Evolutionary conservation across 2,888 invertebrate species (phyloP).

Genomic region (Taenaris catops): DNA sequence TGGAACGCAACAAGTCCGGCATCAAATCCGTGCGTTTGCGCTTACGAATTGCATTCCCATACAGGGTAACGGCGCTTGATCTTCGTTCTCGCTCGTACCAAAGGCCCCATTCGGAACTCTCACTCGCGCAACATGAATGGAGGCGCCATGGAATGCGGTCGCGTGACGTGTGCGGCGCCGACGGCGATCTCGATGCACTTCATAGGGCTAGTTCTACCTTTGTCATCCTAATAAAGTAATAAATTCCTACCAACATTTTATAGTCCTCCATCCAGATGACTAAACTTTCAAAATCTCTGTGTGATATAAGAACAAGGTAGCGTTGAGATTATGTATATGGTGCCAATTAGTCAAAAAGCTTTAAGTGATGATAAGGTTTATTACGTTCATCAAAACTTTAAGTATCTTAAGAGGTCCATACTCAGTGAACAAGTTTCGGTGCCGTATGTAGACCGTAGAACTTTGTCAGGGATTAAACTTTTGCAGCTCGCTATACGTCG

Average conservation of each 20-base stretch:
- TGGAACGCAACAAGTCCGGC: constrained; percentile 58
- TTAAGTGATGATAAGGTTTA: too few species aligned
- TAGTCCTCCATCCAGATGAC: constrained; percentile 1
- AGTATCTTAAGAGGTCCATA: too few species aligned
- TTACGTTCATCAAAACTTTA: too few species aligned
- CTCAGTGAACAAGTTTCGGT: too few species aligned
- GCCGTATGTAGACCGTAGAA: too few species aligned
- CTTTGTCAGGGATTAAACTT: too few species aligned
- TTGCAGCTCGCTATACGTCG: too few species aligned
- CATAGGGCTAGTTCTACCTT: constrained; percentile 55
- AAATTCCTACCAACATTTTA: constrained; percentile 13
- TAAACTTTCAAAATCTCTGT: constrained; percentile 1
- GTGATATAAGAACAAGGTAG: neutral
- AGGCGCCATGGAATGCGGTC: constrained; percentile 81
- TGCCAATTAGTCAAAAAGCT: too few species aligned
- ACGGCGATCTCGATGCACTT: constrained; percentile 77
- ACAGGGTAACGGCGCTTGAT: constrained; percentile 66
- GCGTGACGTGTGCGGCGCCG: constrained; percentile 81
- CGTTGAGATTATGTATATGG: too few species aligned
- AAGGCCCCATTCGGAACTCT: constrained; percentile 50
- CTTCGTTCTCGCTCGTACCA: constrained; percentile 57
- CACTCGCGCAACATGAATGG: constrained; percentile 70
- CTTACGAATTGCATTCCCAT: constrained; percentile 75
- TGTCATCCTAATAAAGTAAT: constrained; percentile 23
- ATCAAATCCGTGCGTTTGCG: constrained; percentile 63